Conservation (phyloP, 2,797 vertebrate species). For the Peromyscus nudipes region DNA sequence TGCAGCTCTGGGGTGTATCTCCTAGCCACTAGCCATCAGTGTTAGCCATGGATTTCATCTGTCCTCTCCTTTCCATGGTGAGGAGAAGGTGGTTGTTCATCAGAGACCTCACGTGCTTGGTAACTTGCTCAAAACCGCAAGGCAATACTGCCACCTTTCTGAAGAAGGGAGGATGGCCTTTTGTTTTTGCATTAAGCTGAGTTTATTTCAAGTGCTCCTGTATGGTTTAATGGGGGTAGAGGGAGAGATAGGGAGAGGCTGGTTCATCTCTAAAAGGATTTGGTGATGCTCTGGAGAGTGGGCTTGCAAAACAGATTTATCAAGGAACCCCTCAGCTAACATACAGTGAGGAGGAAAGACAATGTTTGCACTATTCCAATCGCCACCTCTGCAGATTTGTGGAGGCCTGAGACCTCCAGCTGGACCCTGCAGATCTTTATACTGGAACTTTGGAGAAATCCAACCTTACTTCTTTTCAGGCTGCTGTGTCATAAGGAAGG, state of each 20-base stretch:
- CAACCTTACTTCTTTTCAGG: not conserved
- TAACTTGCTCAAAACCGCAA: constrained; percentile 81
- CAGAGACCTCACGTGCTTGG: constrained; percentile 66
- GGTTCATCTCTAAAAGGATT: constrained; percentile 84
- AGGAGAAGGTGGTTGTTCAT: constrained; percentile 80
- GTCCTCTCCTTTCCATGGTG: constrained; percentile 78
- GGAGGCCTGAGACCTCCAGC: not conserved
- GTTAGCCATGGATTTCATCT: constrained; percentile 80
- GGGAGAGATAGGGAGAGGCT: constrained; percentile 18
- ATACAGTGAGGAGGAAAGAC: constrained; percentile 52
- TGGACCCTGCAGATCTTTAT: not conserved
- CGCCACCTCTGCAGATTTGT: constrained; percentile 61
- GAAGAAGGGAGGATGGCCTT: constrained; percentile 82
- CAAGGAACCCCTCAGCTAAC: constrained; percentile 81
- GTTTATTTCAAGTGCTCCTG: constrained; percentile 81
- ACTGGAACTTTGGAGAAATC: not conserved
- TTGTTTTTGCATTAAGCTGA: constrained; percentile 51
- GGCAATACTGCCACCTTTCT: constrained; percentile 93
- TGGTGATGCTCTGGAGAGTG: constrained; percentile 77
- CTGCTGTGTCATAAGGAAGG: not conserved
- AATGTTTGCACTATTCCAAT: constrained; percentile 23
- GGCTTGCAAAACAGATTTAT: constrained; percentile 81
- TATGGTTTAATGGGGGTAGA: constrained; percentile 67
- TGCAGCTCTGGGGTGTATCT: constrained; percentile 59
- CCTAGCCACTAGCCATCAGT: not conserved